Conservation (phyloP, 1,140 invertebrate genomes). For the Hyposmocoma kahamanoa region DNA sequence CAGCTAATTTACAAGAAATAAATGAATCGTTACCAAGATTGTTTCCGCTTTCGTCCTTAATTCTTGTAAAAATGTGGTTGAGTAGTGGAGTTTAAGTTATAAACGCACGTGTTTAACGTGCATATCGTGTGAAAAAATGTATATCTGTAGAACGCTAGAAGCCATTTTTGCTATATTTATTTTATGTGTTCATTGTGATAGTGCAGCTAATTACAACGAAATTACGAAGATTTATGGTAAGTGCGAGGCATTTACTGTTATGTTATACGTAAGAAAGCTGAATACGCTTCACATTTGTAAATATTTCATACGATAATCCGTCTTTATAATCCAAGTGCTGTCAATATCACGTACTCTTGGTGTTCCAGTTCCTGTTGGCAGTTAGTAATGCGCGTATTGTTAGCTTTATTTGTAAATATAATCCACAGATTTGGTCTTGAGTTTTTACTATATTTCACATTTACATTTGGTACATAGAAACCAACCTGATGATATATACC, state of each 20-base stretch:
- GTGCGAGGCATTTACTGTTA: constrained; percentile 14
- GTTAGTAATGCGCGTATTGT: too few relatives aligned
- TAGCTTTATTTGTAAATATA: too few relatives aligned
- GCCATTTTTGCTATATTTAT: constrained; percentile 73
- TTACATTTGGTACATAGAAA: too few relatives aligned
- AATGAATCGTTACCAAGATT: constrained; percentile 50
- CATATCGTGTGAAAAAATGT: constrained; percentile 56
- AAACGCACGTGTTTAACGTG: constrained; percentile 36
- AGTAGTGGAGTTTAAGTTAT: constrained; percentile 49
- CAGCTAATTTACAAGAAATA: constrained; percentile 54
- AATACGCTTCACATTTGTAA: neutral
- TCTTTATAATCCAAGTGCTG: too few relatives aligned
- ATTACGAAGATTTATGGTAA: constrained; percentile 61
- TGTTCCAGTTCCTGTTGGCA: too few relatives aligned
- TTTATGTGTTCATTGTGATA: constrained; percentile 72
- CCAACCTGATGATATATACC: too few relatives aligned
- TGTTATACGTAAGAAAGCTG: neutral
- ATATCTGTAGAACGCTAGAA: constrained; percentile 63
- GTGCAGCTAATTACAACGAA: constrained; percentile 65
- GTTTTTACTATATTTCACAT: too few relatives aligned
- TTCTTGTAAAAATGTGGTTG: constrained; percentile 61
- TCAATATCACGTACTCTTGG: too few relatives aligned
- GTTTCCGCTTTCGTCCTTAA: constrained; percentile 43
- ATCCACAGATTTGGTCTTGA: too few relatives aligned
- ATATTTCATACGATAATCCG: too few relatives aligned